Evolutionary conservation across 2,888 invertebrate species (phyloP).

Genomic region (Eilema depressum): DNA sequence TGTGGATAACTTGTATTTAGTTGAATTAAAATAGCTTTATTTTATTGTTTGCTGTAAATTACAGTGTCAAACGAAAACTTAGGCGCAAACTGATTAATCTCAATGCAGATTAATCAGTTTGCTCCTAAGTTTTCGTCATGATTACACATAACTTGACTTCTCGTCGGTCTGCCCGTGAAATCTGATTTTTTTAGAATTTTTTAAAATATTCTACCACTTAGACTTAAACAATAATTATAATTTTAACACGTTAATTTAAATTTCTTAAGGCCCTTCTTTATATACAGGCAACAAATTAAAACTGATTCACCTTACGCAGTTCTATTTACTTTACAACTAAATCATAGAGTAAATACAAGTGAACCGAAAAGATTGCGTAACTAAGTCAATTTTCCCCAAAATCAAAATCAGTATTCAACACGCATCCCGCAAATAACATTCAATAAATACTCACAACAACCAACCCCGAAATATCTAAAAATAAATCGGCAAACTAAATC

Average conservation of each 20-base stretch:
- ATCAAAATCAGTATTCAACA: slow-evolving; percentile 17
- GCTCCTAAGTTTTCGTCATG: too few relatives aligned
- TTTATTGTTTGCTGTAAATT: too few relatives aligned
- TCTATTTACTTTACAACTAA: not conserved
- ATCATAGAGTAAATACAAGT: not conserved
- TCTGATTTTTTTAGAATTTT: too few relatives aligned
- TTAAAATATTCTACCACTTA: too few relatives aligned
- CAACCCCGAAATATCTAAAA: slow-evolving; percentile 45
- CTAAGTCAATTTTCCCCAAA: not conserved
- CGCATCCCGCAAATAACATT: slow-evolving; percentile 38
- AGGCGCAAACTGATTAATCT: too few relatives aligned
- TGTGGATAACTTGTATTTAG: too few relatives aligned
- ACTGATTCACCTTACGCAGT: not conserved
- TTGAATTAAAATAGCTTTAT: too few relatives aligned
- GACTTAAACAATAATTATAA: too few relatives aligned
- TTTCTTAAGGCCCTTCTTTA: not conserved
- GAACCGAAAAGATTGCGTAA: not conserved
- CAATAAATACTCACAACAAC: slow-evolving; percentile 40
- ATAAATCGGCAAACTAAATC: slow-evolving; percentile 46
- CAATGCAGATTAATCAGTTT: too few relatives aligned
- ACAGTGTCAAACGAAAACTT: too few relatives aligned
- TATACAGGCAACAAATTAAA: not conserved
- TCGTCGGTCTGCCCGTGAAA: too few relatives aligned
- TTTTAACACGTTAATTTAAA: not conserved
- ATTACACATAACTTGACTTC: too few relatives aligned